These are phyloP conservation scores for Keiferia lycopersicella DNA, from an alignment of 2,888 invertebrate species.

Conservation along the genomic window DNA sequence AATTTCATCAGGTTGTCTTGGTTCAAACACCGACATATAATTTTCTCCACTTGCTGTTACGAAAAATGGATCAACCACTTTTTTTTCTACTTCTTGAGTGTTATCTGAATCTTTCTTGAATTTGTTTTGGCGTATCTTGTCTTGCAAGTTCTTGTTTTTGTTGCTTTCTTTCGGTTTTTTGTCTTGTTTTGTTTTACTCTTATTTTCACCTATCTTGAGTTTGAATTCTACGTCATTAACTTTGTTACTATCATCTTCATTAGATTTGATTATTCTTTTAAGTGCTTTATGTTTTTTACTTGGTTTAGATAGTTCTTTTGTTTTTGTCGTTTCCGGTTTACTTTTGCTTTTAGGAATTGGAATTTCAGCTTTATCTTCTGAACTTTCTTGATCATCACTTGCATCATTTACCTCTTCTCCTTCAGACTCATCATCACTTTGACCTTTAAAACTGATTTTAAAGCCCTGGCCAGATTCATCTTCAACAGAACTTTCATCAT, in stretches of 20 bases:
- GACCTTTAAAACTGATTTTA: slow-evolving; percentile 14
- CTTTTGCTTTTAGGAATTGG: slow-evolving; percentile 19
- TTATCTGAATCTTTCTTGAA: slow-evolving; percentile 56
- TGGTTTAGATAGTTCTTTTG: slow-evolving; percentile 18
- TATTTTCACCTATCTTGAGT: slow-evolving; percentile 14
- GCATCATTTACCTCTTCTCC: slow-evolving; percentile 24
- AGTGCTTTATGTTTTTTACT: slow-evolving; percentile 24
- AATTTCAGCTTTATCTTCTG: slow-evolving; percentile 29
- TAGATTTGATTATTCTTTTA: background rate
- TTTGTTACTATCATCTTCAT: background rate
- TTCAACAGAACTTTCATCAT: slow-evolving; percentile 26
- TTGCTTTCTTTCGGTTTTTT: slow-evolving; percentile 57
- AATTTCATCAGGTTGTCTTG: slow-evolving; percentile 69
- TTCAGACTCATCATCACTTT: slow-evolving; percentile 28
- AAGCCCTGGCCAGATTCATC: slow-evolving; percentile 34
- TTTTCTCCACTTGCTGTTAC: slow-evolving; percentile 69
- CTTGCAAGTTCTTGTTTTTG: slow-evolving; percentile 67
- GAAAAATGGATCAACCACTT: slow-evolving; percentile 74
- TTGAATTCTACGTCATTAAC: slow-evolving; percentile 25
- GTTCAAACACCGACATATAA: slow-evolving; percentile 71
- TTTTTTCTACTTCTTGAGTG: slow-evolving; percentile 42
- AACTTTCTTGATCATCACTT: slow-evolving; percentile 29
- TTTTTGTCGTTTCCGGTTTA: slow-evolving; percentile 4
- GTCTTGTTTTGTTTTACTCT: slow-evolving; percentile 34
- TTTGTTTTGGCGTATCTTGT: slow-evolving; percentile 60